phyloP scores from a whole-genome alignment of 2,113 vertebrate genomes.

The Tympanuchus pallidicinctus region DNA sequence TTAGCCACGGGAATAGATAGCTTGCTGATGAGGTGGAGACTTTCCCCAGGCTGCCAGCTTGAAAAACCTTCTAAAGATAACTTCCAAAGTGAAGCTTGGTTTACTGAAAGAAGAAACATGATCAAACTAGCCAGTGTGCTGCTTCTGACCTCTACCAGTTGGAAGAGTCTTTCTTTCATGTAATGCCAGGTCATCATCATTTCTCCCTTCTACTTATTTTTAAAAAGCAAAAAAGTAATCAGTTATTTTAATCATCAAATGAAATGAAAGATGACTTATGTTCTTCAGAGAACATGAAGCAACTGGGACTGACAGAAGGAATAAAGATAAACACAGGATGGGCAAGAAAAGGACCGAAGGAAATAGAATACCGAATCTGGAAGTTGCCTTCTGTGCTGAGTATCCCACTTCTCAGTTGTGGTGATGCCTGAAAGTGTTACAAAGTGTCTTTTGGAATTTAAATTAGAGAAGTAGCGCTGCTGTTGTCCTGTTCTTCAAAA shows the following conservation, averaged over 20 bases:
- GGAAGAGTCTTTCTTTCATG: neutral
- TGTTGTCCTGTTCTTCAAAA: neutral
- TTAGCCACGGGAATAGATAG: slow-evolving; percentile 59
- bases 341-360: neutral
- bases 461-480: neutral
- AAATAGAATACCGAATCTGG: neutral
- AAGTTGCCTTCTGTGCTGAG: neutral
- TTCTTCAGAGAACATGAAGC: neutral
- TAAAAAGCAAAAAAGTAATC: neutral
- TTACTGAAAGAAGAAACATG: neutral
- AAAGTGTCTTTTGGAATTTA: neutral
- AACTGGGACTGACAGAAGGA: neutral
- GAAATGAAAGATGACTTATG: neutral
- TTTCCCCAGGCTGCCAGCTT: slow-evolving; percentile 45
- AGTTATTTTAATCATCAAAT: neutral
- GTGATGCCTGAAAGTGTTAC: neutral
- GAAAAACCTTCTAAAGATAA: slow-evolving; percentile 49
- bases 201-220: neutral
- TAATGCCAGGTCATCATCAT: neutral
- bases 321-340: neutral
- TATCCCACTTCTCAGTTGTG: neutral
- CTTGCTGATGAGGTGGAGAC: neutral
- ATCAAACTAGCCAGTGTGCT: slow-evolving; percentile 41
- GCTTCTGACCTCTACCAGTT: neutral
- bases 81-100: slow-evolving; percentile 46